A percentile compares a stretch with the other conserved stretches of the same genome.
These are phyloP conservation scores for Hypothenemus hampei DNA, from an alignment of 1,140 invertebrate species.

Conservation along the genomic window DNA sequence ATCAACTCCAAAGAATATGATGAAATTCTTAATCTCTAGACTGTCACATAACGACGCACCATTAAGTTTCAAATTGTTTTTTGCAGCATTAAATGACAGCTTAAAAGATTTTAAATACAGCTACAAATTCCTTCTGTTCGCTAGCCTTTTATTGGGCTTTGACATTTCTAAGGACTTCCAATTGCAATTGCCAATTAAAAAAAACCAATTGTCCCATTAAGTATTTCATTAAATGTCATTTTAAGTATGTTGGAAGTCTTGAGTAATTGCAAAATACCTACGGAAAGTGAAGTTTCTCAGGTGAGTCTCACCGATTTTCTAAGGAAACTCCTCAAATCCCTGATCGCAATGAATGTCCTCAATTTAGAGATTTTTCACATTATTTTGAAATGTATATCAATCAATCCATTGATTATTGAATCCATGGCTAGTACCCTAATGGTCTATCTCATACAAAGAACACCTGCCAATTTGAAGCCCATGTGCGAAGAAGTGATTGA, in stretches of 20 bases:
- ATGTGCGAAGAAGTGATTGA: constrained; percentile 31
- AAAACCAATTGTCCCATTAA: constrained; percentile 9
- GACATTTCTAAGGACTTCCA: constrained; percentile 26
- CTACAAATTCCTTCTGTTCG: constrained; percentile 34
- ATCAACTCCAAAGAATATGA: constrained; percentile 22
- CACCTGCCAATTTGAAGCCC: constrained; percentile 15
- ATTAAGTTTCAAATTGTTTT: constrained; percentile 32
- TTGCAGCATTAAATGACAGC: constrained; percentile 27
- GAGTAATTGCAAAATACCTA: constrained; percentile 18
- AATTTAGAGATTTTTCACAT: constrained; percentile 31
- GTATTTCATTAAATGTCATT: constrained; percentile 25
- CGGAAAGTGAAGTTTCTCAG: constrained; percentile 8
- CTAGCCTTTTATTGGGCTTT: constrained; percentile 35
- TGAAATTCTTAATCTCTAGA: constrained; percentile 19
- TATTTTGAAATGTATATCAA: constrained; percentile 30
- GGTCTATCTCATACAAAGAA: constrained; percentile 29
- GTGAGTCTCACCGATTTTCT: constrained; percentile 33
- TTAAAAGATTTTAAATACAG: constrained; percentile 26
- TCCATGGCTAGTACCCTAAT: constrained; percentile 27
- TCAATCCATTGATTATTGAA: constrained; percentile 37
- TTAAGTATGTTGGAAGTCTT: constrained; percentile 31
- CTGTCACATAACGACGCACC: constrained; percentile 13
- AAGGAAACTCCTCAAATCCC: constrained; percentile 30
- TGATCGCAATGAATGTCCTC: constrained; percentile 24
- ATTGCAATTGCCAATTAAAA: constrained; percentile 4